Base-by-base conservation (phyloP, 92 coral and sea anemone species). In the Phymanthus crucifer region DNA sequence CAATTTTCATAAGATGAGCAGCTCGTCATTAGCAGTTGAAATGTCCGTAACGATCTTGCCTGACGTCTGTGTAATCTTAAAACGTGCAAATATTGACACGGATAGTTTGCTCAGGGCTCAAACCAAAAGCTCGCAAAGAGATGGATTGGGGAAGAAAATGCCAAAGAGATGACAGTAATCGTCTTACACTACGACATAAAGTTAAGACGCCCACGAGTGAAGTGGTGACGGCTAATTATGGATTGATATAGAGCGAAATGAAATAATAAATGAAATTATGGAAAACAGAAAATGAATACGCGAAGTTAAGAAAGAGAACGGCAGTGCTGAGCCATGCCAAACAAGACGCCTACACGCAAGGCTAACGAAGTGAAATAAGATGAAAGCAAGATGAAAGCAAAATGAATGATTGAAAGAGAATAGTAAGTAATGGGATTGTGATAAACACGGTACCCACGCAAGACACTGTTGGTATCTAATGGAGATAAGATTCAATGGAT, bases 11-110 rank as follows among this genome's bases (percentile, higher is more conserved):
- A 4, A 18, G 10, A n/a, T 21, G 64, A 2, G 13, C 32, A 61
- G 3, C 13, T 24, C 4, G 33, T 27, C 17, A 27, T 27, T 61
- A 61, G 68, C 29, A 12, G 68, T 61, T 1, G 2, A 61, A 61
- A 61, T 18, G 34, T 61, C 29, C 29, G 34, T 12, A 61, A 61
- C 26, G 19, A 17, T 10, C 26, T 72, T 36, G 13, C 17, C 35
- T 36, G 35, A 38, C 35, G 35, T 74, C 18, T 31, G 61, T 48
- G 45, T 46, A 26, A 16, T 26, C 26, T 18, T 6, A 32, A 26
- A 34, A 34, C 47, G 27, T 76, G 40, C 50, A 33, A 76, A 76
- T 76, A 33, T 76, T 76, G 80, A 57, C 80, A 58, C 23, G 21
- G 29, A 13, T 58, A 18, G 71, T 76, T 76, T 76, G 46, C 16